Evolutionary conservation across 2,888 invertebrate genomes (phyloP).

Genomic region (Lochmaea crataegi): DNA sequence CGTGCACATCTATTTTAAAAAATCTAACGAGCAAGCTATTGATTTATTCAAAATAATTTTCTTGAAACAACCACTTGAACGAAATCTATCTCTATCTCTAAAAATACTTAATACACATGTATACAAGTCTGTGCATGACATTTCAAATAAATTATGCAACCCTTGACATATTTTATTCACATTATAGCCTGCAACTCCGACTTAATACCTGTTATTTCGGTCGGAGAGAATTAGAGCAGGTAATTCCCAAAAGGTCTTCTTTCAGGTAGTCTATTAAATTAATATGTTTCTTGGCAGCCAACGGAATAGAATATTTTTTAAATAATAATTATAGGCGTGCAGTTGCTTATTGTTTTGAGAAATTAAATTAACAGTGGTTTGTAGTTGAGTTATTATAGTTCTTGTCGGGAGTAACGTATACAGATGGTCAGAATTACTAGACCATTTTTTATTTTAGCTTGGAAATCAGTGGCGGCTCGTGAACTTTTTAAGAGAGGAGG

Average conservation of each 20-base stretch:
- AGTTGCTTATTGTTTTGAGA: slow-evolving; percentile 27
- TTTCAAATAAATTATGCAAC: slow-evolving; percentile 31
- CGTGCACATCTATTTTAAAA: too few relatives aligned
- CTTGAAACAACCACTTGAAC: neutral
- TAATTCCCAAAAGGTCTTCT: slow-evolving; percentile 33
- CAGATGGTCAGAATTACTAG: neutral
- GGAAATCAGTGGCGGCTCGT: too few relatives aligned
- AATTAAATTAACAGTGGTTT: slow-evolving; percentile 22
- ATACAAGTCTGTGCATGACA: slow-evolving; percentile 24
- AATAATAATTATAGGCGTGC: slow-evolving; percentile 28
- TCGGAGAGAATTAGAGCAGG: slow-evolving; percentile 34
- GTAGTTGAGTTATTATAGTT: neutral
- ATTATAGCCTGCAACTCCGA: slow-evolving; percentile 25
- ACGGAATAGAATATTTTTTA: slow-evolving; percentile 32
- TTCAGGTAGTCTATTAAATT: slow-evolving; percentile 35
- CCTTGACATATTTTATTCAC: slow-evolving; percentile 33
- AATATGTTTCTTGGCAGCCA: slow-evolving; percentile 28
- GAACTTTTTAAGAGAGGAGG: too few relatives aligned
- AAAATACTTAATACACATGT: neutral
- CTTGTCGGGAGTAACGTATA: neutral
- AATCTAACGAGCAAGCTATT: neutral
- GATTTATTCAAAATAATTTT: neutral
- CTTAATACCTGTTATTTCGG: slow-evolving; percentile 40
- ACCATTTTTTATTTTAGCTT: neutral
- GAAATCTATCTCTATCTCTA: neutral